phyloP scores from a whole-genome alignment of 2,797 vertebrate genomes.

The Pipistrellus kuhlii region DNA sequence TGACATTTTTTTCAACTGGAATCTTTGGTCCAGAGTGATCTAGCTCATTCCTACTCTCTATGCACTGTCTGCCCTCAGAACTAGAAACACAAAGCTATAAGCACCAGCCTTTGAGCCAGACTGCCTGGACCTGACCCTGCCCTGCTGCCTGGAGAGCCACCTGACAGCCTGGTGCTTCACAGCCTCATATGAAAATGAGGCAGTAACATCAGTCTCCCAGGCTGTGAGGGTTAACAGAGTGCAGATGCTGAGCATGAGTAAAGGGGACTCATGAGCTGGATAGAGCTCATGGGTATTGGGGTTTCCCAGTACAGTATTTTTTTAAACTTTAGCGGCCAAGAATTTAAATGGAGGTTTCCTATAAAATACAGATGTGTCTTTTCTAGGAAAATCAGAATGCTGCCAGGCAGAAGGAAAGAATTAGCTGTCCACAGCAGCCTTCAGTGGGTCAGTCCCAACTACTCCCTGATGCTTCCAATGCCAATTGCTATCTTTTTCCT shows the following conservation, averaged over 20 bases:
- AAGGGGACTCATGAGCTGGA: neutral
- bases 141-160: neutral
- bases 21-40: constrained; percentile 58
- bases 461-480: neutral
- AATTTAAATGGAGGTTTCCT: neutral
- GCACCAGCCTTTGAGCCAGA: neutral
- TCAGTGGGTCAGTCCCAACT: neutral
- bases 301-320: neutral
- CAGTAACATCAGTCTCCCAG: neutral
- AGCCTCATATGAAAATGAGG: neutral
- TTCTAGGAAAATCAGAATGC: constrained; percentile 29
- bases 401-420: neutral
- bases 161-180: neutral
- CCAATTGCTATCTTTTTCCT: neutral
- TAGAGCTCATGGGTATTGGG: neutral
- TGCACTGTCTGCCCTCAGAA: neutral
- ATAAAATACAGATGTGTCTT: constrained; percentile 24
- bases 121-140: neutral
- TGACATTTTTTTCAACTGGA: neutral
- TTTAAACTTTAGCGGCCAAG: neutral
- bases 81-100: neutral
- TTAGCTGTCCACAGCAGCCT: neutral
- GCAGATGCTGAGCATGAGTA: neutral
- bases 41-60: neutral
- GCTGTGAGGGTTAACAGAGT: neutral